phyloP scores from a whole-genome alignment of 2,888 invertebrate species.

The Atherix ibis region DNA sequence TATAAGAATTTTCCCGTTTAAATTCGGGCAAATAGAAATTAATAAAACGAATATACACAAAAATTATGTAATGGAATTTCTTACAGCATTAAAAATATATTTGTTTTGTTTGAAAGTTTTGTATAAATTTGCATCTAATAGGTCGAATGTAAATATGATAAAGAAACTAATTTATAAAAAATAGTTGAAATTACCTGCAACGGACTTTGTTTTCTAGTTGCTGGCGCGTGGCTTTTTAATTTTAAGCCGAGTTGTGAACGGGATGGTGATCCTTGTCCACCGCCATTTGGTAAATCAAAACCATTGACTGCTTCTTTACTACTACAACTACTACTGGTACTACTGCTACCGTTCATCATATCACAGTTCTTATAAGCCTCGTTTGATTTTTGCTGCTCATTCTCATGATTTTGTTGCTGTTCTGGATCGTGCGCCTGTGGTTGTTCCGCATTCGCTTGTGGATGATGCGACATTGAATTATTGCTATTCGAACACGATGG shows the following conservation, averaged over 20 bases:
- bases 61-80: too few species aligned
- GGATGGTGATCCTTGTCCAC: constrained; percentile 54
- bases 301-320: constrained; percentile 12
- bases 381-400: constrained; percentile 8
- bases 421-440: neutral
- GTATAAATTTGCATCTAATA: too few species aligned
- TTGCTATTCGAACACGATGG: constrained; percentile 12
- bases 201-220: constrained; percentile 12
- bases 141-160: too few species aligned
- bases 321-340: constrained; percentile 9
- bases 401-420: neutral
- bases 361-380: constrained; percentile 19
- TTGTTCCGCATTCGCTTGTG: too few species aligned
- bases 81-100: too few species aligned
- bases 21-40: too few species aligned
- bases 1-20: too few species aligned
- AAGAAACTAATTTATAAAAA: too few species aligned
- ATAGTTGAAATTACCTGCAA: constrained; percentile 10
- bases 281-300: constrained; percentile 17
- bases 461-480: constrained; percentile 1
- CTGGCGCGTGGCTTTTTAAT: constrained; percentile 42
- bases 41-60: too few species aligned
- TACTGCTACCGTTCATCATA: constrained; percentile 15
- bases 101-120: neutral
- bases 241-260: constrained; percentile 54